A percentile compares a stretch with the other conserved stretches of the same genome.
These are phyloP conservation scores for Dicyrtomina minuta DNA, from an alignment of 2,888 invertebrate genomes.

Conservation along the genomic window DNA sequence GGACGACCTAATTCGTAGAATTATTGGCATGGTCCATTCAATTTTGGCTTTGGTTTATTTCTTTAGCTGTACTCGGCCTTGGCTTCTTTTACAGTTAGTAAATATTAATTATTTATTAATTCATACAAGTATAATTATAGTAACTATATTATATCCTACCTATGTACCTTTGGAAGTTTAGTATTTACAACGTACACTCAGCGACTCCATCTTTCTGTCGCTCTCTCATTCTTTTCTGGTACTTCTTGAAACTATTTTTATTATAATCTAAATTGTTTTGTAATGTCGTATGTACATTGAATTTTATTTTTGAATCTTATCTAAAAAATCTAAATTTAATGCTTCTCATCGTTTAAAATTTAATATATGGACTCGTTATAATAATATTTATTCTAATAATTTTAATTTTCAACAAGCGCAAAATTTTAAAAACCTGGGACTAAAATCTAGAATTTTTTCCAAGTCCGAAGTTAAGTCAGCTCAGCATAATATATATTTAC, in stretches of 20 bases:
- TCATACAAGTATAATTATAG: not conserved
- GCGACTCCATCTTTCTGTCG: no score
- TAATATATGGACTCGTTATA: no score
- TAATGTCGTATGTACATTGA: not conserved
- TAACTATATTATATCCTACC: not conserved
- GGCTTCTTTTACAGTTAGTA: not conserved
- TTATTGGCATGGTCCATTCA: slow-evolving; percentile 19
- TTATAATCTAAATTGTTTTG: not conserved
- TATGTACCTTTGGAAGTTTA: no score
- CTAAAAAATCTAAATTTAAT: no score
- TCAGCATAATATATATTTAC: no score
- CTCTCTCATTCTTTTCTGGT: not conserved
- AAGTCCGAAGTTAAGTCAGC: no score
- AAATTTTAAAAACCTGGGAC: no score
- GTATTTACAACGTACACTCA: not conserved
- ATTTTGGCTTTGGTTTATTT: slow-evolving; percentile 21
- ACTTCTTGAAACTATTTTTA: not conserved
- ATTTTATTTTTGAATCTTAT: no score
- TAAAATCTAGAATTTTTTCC: no score
- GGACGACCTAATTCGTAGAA: slow-evolving; percentile 27
- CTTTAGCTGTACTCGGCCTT: slow-evolving; percentile 18
- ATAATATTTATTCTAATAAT: no score
- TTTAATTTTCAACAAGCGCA: no score
- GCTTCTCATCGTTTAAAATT: no score
- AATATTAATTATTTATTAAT: not conserved